Evolutionary conservation across 2,888 invertebrate species (phyloP).

Genomic region (Andrena dorsata): DNA sequence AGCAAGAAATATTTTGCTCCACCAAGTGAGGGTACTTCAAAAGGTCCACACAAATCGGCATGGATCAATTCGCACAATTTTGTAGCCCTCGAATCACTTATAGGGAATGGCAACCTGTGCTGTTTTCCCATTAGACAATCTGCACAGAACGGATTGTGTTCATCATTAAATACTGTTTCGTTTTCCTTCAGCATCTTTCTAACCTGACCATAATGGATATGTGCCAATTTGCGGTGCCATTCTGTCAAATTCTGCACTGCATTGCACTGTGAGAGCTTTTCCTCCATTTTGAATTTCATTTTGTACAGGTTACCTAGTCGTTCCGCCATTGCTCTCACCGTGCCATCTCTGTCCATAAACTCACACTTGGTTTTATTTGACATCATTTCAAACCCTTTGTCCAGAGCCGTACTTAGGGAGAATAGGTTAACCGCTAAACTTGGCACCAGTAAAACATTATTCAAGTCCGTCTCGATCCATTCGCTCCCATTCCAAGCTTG

Average conservation of each 20-base stretch:
- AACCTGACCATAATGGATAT: background rate
- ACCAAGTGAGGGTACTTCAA: background rate
- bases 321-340: background rate
- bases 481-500: background rate
- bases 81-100: background rate
- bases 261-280: background rate
- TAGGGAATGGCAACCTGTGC: background rate
- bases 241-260: background rate
- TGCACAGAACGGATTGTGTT: background rate
- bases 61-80: background rate
- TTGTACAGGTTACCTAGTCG: background rate
- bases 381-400: background rate
- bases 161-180: background rate
- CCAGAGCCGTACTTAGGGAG: background rate
- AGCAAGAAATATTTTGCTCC: conserved; percentile 9
- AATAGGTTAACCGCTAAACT: background rate
- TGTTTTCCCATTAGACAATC: conserved; percentile 1
- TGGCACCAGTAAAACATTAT: background rate
- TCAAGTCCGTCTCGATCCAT: background rate
- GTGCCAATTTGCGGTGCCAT: background rate
- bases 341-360: background rate
- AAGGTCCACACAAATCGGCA: background rate
- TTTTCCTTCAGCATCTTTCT: background rate
- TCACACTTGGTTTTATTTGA: background rate
- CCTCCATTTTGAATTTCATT: background rate